phyloP scores from a whole-genome alignment of 1,140 invertebrate species.

The Achatina immaculata region DNA sequence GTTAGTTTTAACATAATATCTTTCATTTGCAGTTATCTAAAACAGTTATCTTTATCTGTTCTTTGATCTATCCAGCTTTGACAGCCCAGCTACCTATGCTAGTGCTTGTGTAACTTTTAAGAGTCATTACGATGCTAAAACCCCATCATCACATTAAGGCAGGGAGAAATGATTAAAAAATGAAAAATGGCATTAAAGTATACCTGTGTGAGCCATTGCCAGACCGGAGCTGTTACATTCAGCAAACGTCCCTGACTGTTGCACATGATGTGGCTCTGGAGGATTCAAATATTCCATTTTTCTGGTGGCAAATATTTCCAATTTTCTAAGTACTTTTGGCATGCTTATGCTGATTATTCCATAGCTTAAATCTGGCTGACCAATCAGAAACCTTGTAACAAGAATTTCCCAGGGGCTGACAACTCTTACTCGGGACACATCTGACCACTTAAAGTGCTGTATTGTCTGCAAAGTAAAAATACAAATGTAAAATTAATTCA shows the following conservation, averaged over 20 bases:
- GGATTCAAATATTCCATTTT: slow-evolving; percentile 34
- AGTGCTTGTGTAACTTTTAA: no score
- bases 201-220: background rate
- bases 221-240: background rate
- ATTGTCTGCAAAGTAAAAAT: slow-evolving; percentile 4
- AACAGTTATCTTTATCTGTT: no score
- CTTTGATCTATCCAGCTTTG: no score
- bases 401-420: slow-evolving; percentile 34
- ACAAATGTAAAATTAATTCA: no score
- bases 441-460: slow-evolving; percentile 35
- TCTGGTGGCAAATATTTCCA: background rate
- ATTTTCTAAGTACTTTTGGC: slow-evolving; percentile 9
- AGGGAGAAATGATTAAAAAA: no score
- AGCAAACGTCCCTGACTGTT: background rate
- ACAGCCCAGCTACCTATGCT: no score
- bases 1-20: no score
- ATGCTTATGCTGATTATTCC: background rate
- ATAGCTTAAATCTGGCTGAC: slow-evolving; percentile 31
- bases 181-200: no score
- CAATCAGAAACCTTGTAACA: slow-evolving; percentile 25
- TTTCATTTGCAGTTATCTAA: no score
- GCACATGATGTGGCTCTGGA: background rate
- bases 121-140: no score
- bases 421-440: slow-evolving; percentile 20
- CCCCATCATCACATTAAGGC: no score